Evolutionary conservation across 2,113 vertebrate genomes (phyloP), one percentile per base, ranked within the genome.

Genomic region (Noturus placidus): DNA sequence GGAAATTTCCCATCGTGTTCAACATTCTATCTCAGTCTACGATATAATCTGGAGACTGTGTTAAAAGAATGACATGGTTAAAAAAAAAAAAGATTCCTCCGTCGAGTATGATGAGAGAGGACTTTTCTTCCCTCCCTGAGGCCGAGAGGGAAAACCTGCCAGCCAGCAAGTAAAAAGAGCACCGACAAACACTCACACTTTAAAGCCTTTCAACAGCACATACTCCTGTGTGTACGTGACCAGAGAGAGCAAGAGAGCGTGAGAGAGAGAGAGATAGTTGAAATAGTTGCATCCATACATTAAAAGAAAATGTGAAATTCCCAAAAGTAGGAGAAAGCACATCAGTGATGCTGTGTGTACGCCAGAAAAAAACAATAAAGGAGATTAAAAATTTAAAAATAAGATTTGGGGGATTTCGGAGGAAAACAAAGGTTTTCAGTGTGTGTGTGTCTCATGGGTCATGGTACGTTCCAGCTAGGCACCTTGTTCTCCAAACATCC

Each of bases 171-270:
- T 85, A 77, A 38, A 87, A 88, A 90, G 72, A 79, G 57, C 59
- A 78, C 83, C 46, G 76, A 82, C 80, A 85, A 85, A 83, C 86
- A 85, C 82, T 69, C 70, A 42, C 42, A 79, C 89, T 86, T 88
- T 88, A 79, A 88, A 80, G 89, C 63, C 22, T 86, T 88, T 86
- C 59, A 86, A 27, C 35, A 30, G 50, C 69, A 83, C 61, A 89
- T 76, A 88, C 83, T 86, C n/a, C 70, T 77, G 67, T 54, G 78
- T 35, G 33, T 27, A n/a, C 67, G 70, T 86, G 70, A 85, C 30
- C 50, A 15, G 11, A 52, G 25, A 22, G 10, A 22, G 52, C 0
- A 46, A 7, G 54, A 50, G 33, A 54, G 59, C 67, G 38, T 84
- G n/a, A 82, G 57, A 86, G 54, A 7, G n/a, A 4, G 63, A 35